These are phyloP conservation scores for Zoanthus sociatus DNA, from an alignment of 92 coral and sea anemone genomes.

Conservation along the genomic window DNA sequence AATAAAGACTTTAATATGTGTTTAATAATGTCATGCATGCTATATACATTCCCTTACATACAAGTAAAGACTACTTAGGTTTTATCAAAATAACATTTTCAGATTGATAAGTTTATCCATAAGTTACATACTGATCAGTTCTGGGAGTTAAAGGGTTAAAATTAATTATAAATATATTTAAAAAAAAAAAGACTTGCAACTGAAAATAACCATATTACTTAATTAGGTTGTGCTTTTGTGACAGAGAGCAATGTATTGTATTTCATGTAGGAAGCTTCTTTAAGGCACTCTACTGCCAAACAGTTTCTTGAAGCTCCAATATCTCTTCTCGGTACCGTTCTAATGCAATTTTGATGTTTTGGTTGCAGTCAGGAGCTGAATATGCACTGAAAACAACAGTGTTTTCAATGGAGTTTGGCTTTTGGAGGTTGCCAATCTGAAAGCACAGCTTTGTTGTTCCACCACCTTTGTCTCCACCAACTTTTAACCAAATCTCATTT, in stretches of 20 bases:
- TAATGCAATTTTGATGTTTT: background rate
- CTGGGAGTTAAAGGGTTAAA: no score
- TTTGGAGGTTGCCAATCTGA: constrained; percentile 44
- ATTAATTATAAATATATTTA: no score
- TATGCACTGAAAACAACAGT: constrained; percentile 45
- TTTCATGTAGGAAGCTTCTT: constrained; percentile 6
- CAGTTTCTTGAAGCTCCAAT: background rate
- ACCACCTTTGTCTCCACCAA: constrained; percentile 58
- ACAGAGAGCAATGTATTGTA: background rate
- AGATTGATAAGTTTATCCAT: no score
- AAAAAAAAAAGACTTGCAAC: background rate
- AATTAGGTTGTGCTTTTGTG: background rate
- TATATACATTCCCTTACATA: no score
- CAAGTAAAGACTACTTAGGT: no score
- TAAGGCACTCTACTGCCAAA: background rate
- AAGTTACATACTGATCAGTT: no score
- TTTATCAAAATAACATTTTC: no score
- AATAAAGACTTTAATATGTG: no score
- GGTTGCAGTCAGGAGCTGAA: constrained; percentile 34
- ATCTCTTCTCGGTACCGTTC: background rate
- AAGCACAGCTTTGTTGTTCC: constrained; percentile 35
- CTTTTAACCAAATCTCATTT: constrained; percentile 32
- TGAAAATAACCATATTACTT: background rate
- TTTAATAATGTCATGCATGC: no score
- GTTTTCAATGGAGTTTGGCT: constrained; percentile 53